Conservation (phyloP, 2,113 vertebrate species). For the Galeopterus variegatus region DNA sequence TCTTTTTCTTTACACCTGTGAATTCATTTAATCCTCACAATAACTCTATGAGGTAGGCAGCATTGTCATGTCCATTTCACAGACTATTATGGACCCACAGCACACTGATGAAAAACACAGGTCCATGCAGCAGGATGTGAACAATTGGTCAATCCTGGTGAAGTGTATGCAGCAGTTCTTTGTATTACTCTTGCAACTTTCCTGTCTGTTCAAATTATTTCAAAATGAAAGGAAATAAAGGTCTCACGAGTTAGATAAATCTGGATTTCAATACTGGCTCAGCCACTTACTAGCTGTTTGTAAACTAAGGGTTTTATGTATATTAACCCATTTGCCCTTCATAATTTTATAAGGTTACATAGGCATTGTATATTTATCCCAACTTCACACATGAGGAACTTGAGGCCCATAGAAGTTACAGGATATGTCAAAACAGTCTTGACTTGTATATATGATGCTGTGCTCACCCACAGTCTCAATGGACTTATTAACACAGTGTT, state of each 20-base stretch:
- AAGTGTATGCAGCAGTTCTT: neutral
- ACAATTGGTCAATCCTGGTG: neutral
- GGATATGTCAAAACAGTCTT: neutral
- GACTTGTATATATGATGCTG: rapidly evolving
- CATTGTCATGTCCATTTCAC: neutral
- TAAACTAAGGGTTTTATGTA: neutral
- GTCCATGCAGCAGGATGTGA: neutral
- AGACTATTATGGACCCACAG: neutral
- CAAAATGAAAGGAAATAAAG: conserved; percentile 41
- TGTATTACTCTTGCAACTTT: conserved; percentile 28
- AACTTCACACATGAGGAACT: neutral
- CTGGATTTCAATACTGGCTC: neutral
- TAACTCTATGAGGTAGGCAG: neutral
- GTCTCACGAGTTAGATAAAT: conserved; percentile 2
- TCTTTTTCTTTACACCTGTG: neutral
- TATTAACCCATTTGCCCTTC: neutral
- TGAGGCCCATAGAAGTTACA: neutral
- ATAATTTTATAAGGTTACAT: neutral
- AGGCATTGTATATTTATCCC: neutral
- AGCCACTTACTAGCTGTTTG: neutral
- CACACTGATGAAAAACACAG: neutral
- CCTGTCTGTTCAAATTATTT: conserved; percentile 28
- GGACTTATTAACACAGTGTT: neutral
- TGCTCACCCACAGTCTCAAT: neutral
- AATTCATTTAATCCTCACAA: neutral